Conservation (phyloP, 2,113 vertebrate genomes). For the Cynocephalus volans region DNA sequence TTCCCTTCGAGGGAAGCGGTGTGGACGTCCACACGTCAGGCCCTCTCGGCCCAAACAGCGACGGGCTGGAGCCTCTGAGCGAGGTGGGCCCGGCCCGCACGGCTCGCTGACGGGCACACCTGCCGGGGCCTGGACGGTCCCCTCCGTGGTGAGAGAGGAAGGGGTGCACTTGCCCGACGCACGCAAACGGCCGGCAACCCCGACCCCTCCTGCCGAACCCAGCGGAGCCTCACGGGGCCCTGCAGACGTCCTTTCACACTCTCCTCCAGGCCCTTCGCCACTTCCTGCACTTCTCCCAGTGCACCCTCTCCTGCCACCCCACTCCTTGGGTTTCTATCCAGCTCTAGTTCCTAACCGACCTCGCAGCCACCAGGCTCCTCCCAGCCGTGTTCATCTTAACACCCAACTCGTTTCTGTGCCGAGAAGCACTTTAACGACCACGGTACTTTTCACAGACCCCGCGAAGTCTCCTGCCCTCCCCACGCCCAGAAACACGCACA, state of each 20-base stretch:
- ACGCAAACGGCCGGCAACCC: not conserved
- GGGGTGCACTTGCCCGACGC: not conserved
- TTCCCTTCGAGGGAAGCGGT: not conserved
- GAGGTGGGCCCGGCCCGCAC: not conserved
- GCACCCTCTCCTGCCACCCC: not conserved
- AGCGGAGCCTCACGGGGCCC: not conserved
- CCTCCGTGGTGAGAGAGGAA: not conserved
- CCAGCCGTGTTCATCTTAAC: not conserved
- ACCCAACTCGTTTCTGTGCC: not conserved
- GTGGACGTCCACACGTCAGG: not conserved
- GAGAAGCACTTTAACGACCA: not conserved
- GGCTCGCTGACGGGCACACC: not conserved
- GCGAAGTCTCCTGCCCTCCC: not conserved
- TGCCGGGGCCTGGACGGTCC: not conserved
- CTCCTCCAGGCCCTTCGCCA: not conserved
- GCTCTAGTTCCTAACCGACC: not conserved
- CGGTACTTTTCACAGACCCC: not conserved
- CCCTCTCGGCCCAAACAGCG: not conserved
- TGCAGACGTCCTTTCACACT: not conserved
- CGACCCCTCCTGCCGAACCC: not conserved
- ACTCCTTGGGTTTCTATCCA: not conserved
- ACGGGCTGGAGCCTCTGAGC: not conserved
- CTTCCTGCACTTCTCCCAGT: fast-evolving
- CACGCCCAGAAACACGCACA: not conserved
- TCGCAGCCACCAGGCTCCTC: not conserved